Evolutionary conservation across 2,797 vertebrate species (phyloP).

Genomic region (Sebastes cheni): DNA sequence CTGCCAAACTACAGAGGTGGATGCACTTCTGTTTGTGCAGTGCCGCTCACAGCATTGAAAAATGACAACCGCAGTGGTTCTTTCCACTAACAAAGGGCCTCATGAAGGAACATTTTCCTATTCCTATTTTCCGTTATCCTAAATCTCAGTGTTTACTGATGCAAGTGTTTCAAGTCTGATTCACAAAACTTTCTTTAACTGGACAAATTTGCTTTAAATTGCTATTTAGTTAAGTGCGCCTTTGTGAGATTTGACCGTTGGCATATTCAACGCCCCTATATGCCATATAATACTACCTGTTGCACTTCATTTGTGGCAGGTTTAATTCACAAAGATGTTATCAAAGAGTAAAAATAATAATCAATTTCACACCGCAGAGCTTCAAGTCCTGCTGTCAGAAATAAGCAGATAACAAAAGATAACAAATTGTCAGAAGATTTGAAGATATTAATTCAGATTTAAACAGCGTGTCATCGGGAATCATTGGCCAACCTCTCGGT

Average conservation of each 20-base stretch:
- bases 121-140: not conserved
- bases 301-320: not conserved
- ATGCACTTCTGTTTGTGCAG: not conserved
- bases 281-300: not conserved
- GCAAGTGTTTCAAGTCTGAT: not conserved
- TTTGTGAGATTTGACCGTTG: not conserved
- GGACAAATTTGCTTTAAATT: not conserved
- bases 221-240: not conserved
- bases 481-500: not conserved
- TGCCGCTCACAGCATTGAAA: not conserved
- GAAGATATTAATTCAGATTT: not conserved
- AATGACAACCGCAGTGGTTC: not conserved
- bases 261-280: not conserved
- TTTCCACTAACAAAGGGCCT: not conserved
- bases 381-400: not conserved
- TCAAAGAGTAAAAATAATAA: not conserved
- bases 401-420: not conserved
- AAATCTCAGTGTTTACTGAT: not conserved
- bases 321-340: not conserved
- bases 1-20: not conserved
- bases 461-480: not conserved
- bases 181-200: not conserved
- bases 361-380: not conserved
- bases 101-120: not conserved
- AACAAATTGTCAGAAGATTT: not conserved